Percentiles rank a stretch among this genome's conserved stretches.
phyloP scores from a whole-genome alignment of 2,797 vertebrate species.

The Amblyraja radiata region DNA sequence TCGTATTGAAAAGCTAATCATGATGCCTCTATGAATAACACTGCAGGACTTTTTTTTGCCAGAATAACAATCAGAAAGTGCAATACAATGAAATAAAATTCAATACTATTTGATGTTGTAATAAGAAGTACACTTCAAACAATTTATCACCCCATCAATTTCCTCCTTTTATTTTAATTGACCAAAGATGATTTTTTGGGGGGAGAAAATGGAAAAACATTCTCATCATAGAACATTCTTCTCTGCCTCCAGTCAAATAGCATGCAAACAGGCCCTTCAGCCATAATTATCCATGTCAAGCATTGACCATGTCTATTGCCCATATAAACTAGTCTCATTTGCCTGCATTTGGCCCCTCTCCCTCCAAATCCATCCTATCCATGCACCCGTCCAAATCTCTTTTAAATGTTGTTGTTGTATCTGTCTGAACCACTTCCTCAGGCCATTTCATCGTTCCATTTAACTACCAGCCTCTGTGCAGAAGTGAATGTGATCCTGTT shows the following conservation, averaged over 20 bases:
- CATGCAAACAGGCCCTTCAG: too few relatives aligned
- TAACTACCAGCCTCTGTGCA: neutral
- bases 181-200: neutral
- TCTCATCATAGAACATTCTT: too few relatives aligned
- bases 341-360: too few relatives aligned
- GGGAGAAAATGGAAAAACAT: neutral
- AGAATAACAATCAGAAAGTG: constrained; percentile 5
- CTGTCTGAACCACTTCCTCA: too few relatives aligned
- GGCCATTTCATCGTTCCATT: too few relatives aligned
- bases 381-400: too few relatives aligned
- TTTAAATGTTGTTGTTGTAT: too few relatives aligned
- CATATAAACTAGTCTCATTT: too few relatives aligned
- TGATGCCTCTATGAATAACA: neutral
- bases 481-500: neutral
- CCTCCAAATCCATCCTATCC: too few relatives aligned
- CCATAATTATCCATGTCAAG: too few relatives aligned
- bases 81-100: neutral
- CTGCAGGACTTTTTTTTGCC: neutral
- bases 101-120: neutral
- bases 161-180: constrained; percentile 3
- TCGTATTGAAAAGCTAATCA: constrained; percentile 19
- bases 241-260: too few relatives aligned
- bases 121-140: neutral
- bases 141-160: neutral
- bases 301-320: too few relatives aligned